Evolutionary conservation across 2,113 vertebrate genomes (phyloP), one percentile per base, ranked within the genome.

Genomic region (Murina feae): DNA sequence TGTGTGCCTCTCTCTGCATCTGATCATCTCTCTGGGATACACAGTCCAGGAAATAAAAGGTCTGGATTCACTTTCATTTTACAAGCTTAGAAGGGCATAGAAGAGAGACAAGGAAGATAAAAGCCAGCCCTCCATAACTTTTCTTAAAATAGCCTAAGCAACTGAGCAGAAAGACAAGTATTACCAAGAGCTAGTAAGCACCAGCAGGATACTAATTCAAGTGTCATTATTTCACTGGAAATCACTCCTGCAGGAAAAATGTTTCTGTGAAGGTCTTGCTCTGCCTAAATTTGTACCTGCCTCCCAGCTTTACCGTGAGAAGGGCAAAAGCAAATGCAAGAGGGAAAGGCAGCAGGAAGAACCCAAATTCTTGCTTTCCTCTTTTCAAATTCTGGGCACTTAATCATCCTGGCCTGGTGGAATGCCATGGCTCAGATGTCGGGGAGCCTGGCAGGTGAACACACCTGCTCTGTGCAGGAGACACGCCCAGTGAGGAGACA

Each of bases 81-180:
- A 87, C 8, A 92, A 94, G 47, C 65, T 37, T 47, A 35, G 71
- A 20, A 93, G 44, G 47, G 79, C 42, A 42, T 4, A 63, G 16
- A 12, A n/a, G n/a, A 71, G 35, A 90, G 51, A 78, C 21, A 28
- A 23, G 4, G n/a, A 94, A 93, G 87, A 81, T 74, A 79, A 84
- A 93, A 93, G 66, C 63, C 69, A 91, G 47, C 11, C 55, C 28
- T 20, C 0, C 6, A 49, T 35, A 75, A 66, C 20, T 85, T 66
- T 39, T 30, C 35, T 53, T 30, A 32, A 51, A 89, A 88, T 69
- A 37, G 86, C 79, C 66, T 14, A 90, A 86, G 58, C 58, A 90
- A 85, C 28, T 21, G 72, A 35, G 42, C 88, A 93, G 53, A 89
- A 90, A 95, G 91, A 80, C 39, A 82, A 95, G 44, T 39, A 86